A percentile compares a stretch with the other conserved stretches of the same genome.
Conservation (phyloP, 2,113 vertebrate species). For the Phasianus colchicus region DNA sequence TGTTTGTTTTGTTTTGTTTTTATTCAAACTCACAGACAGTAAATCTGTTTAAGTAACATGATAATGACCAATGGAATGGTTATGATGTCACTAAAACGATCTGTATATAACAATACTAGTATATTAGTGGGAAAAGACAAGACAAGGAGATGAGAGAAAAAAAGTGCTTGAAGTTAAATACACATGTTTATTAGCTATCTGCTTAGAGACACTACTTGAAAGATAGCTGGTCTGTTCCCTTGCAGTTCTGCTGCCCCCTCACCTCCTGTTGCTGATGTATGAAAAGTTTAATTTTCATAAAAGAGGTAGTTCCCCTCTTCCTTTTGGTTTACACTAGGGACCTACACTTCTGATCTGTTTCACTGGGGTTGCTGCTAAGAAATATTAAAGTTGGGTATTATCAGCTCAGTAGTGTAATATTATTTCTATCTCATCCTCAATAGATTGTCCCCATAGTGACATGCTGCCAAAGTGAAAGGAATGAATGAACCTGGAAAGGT, state of each 20-base stretch:
- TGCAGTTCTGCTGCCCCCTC: neutral
- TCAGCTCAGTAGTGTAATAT: slow-evolving; percentile 15
- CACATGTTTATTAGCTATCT: slow-evolving; percentile 33
- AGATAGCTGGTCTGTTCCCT: neutral
- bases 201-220: neutral
- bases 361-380: slow-evolving; percentile 31
- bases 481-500: slow-evolving; percentile 14
- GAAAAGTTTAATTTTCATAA: slow-evolving; percentile 46
- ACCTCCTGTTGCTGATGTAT: neutral
- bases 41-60: slow-evolving; percentile 68
- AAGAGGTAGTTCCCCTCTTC: neutral
- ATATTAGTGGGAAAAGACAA: slow-evolving; percentile 35
- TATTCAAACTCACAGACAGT: neutral
- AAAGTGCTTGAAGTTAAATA: slow-evolving; percentile 37
- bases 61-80: slow-evolving; percentile 54
- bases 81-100: slow-evolving; percentile 70
- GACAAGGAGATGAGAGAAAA: slow-evolving; percentile 35
- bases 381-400: slow-evolving; percentile 61
- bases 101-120: slow-evolving; percentile 53
- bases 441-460: slow-evolving; percentile 46
- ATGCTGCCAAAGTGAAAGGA: slow-evolving; percentile 48
- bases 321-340: slow-evolving; percentile 1
- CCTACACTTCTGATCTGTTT: slow-evolving; percentile 20
- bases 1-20: neutral
- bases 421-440: slow-evolving; percentile 57